Conservation (phyloP, 2,113 vertebrate genomes). For the Corvus moneduloides region DNA sequence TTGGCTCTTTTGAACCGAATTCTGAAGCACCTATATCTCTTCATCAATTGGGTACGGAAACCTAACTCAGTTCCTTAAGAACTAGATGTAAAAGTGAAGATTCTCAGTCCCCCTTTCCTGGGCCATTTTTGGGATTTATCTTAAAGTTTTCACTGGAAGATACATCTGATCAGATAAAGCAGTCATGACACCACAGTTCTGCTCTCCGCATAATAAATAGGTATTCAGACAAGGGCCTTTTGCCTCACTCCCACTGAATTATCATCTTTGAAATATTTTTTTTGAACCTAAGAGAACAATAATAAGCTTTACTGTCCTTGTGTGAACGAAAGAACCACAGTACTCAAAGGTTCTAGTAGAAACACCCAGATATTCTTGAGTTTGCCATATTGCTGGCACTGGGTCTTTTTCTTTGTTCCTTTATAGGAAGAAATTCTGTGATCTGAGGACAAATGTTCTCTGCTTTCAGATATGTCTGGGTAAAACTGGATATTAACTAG, state of each 20-base stretch:
- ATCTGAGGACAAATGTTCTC: background rate
- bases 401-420: slow-evolving; percentile 10
- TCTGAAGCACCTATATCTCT: background rate
- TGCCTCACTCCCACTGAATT: slow-evolving; percentile 2
- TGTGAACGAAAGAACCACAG: background rate
- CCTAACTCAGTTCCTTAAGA: background rate
- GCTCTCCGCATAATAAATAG: slow-evolving; percentile 7
- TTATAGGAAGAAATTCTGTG: background rate
- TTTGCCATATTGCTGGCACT: background rate
- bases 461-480: background rate
- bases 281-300: background rate
- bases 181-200: background rate
- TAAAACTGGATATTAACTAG: background rate
- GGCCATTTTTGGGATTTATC: background rate
- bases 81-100: background rate
- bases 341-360: background rate
- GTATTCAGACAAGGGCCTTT: background rate
- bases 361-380: background rate
- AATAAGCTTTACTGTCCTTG: background rate
- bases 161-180: background rate
- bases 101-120: background rate
- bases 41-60: background rate
- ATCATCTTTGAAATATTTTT: slow-evolving; percentile 6
- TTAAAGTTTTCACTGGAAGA: background rate
- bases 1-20: background rate